Conservation (phyloP, 2,113 vertebrate species). For the Electrona antarctica region DNA sequence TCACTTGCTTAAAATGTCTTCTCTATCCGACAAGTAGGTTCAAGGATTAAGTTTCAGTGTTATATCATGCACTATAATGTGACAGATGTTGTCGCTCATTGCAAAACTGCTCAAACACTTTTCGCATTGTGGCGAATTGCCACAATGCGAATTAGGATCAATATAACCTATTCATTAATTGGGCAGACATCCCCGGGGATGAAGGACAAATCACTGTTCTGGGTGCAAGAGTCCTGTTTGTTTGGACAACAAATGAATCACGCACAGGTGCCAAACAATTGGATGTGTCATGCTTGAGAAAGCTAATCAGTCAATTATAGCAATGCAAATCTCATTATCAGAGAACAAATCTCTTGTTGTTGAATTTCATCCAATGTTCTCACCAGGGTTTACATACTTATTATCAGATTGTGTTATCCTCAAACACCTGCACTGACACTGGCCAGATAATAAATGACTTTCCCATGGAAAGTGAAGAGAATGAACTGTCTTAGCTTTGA, state of each 20-base stretch:
- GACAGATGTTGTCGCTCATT: neutral
- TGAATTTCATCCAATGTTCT: slow-evolving; percentile 69
- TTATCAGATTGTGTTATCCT: slow-evolving; percentile 59
- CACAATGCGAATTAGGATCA: slow-evolving; percentile 28
- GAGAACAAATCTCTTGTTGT: slow-evolving; percentile 56
- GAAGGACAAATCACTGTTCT: slow-evolving; percentile 27
- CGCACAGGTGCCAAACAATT: slow-evolving; percentile 43
- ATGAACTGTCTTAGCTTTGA: slow-evolving; percentile 22
- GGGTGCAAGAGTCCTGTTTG: slow-evolving; percentile 38
- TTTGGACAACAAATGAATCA: slow-evolving; percentile 56
- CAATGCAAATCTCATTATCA: slow-evolving; percentile 75
- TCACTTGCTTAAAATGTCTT: neutral
- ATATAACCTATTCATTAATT: slow-evolving; percentile 33
- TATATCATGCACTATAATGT: neutral
- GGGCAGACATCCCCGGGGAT: slow-evolving; percentile 26
- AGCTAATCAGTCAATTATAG: slow-evolving; percentile 70
- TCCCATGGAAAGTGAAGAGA: slow-evolving; percentile 25
- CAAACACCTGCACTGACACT: slow-evolving; percentile 15
- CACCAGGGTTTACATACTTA: slow-evolving; percentile 40
- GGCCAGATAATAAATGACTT: neutral
- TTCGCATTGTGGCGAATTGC: neutral
- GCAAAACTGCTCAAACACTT: slow-evolving; percentile 1
- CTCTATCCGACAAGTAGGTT: neutral
- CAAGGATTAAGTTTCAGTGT: neutral
- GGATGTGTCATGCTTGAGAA: slow-evolving; percentile 57